Evolutionary conservation across 2,113 vertebrate genomes (phyloP).

Genomic region (Bagarius yarrelli): DNA sequence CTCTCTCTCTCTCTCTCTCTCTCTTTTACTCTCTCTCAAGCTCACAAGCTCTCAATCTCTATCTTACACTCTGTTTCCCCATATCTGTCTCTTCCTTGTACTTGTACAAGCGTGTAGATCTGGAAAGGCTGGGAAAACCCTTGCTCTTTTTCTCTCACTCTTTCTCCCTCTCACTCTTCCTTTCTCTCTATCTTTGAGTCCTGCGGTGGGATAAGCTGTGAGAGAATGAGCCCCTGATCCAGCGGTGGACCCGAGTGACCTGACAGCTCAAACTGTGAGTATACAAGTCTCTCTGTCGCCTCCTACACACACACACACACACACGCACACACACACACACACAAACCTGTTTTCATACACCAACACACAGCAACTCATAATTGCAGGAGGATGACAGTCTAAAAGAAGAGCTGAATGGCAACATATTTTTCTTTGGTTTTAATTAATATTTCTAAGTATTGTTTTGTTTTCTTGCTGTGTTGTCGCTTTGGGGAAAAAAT

Average conservation of each 20-base stretch:
- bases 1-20: slow-evolving; percentile 36
- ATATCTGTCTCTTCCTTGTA: slow-evolving; percentile 15
- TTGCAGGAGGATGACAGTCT: slow-evolving; percentile 6
- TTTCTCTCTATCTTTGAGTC: slow-evolving; percentile 44
- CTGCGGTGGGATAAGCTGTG: slow-evolving; percentile 56
- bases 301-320: slow-evolving; percentile 18
- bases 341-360: slow-evolving; percentile 3
- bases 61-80: slow-evolving; percentile 39
- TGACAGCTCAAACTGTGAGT: slow-evolving; percentile 57
- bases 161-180: slow-evolving; percentile 32
- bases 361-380: slow-evolving; percentile 13
- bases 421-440: background rate
- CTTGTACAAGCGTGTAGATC: slow-evolving; percentile 41
- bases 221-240: slow-evolving; percentile 59
- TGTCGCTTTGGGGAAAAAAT: slow-evolving; percentile 12
- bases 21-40: slow-evolving; percentile 38
- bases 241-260: slow-evolving; percentile 53
- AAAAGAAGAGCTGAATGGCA: background rate
- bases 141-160: slow-evolving; percentile 12
- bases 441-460: background rate
- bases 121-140: slow-evolving; percentile 28
- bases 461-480: slow-evolving; percentile 4
- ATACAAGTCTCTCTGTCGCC: slow-evolving; percentile 48
- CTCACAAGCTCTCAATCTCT: slow-evolving; percentile 37
- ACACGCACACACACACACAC: slow-evolving; percentile 7